Evolutionary conservation across 2,797 vertebrate genomes (phyloP), one percentile per base, ranked within the genome.

Genomic region (Rhinogobio ventralis): DNA sequence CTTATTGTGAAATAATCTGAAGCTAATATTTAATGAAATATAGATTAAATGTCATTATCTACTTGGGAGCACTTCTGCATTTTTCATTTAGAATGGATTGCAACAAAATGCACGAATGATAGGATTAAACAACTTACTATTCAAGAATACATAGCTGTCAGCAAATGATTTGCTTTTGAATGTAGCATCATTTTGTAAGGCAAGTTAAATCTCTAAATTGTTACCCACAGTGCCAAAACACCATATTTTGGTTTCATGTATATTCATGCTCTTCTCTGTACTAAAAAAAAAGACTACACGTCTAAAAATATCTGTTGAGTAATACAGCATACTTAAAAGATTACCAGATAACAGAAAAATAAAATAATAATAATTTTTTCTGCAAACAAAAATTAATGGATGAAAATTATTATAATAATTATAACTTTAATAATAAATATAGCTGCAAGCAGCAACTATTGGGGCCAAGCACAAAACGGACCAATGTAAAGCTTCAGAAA

Each of bases 11-110:
- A 45, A 73, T 72, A 62, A 45, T 45, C 13, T 81, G 30, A 74
- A 60, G 17, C 20, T 46, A 60, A 74, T 49, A 39, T 74, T 74
- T 36, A 74, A 82, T 51, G 13, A 64, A 74, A 82, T 82, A 45
- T 62, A 25, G 81, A 74, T 64, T n/a, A 25, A 64, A 82, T 82
- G 55, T 49, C 28, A 82, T 64, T 64, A 36, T 73, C 28, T 46
- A 13, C 42, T 53, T 5, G 5, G 3, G 23, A 36, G 7, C 2
- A 1, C 3, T 82, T 3, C 15, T 64, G 25, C 28, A 73, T 82
- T 33, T 49, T 74, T 46, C 19, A 82, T 49, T 68, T 13, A 28
- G 75, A 80, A 55, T 68, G 9, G 28, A 39, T 53, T 67, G 46
- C 25, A 28, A n/a, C 19, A 49, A 33, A 66, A 79, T 30, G 11